These are phyloP conservation scores for Eristalis arbustorum DNA, from an alignment of 2,888 invertebrate species.

Conservation along the genomic window DNA sequence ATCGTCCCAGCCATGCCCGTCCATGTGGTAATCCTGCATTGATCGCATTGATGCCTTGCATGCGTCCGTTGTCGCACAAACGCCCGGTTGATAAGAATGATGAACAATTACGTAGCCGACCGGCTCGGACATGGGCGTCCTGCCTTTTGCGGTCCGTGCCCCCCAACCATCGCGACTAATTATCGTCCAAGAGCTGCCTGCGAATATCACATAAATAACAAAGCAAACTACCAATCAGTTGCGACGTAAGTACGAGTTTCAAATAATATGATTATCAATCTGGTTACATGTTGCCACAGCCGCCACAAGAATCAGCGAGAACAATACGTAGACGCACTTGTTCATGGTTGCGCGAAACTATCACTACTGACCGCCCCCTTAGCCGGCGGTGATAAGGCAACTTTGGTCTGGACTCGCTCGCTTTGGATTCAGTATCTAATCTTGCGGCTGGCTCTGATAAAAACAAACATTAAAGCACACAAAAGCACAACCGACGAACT, in stretches of 20 bases:
- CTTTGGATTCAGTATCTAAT: conserved; percentile 57
- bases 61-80: conserved; percentile 81
- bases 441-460: neutral
- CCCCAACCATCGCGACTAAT: conserved; percentile 82
- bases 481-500: neutral
- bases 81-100: conserved; percentile 83
- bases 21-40: conserved; percentile 84
- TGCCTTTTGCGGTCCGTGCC: conserved; percentile 80
- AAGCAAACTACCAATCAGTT: conserved; percentile 63
- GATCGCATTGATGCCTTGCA: conserved; percentile 82
- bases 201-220: conserved; percentile 52
- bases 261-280: conserved; percentile 29
- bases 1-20: conserved; percentile 83
- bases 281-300: conserved; percentile 57
- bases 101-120: conserved; percentile 85
- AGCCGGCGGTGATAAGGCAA: neutral
- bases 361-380: conserved; percentile 39
- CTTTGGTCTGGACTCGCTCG: conserved; percentile 2
- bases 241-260: conserved; percentile 26
- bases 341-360: conserved; percentile 55
- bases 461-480: neutral
- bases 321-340: conserved; percentile 52
- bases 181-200: conserved; percentile 66
- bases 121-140: conserved; percentile 80
- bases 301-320: conserved; percentile 22